Base-by-base conservation (phyloP, 1,140 invertebrate genomes). In the Magallana gigas region DNA sequence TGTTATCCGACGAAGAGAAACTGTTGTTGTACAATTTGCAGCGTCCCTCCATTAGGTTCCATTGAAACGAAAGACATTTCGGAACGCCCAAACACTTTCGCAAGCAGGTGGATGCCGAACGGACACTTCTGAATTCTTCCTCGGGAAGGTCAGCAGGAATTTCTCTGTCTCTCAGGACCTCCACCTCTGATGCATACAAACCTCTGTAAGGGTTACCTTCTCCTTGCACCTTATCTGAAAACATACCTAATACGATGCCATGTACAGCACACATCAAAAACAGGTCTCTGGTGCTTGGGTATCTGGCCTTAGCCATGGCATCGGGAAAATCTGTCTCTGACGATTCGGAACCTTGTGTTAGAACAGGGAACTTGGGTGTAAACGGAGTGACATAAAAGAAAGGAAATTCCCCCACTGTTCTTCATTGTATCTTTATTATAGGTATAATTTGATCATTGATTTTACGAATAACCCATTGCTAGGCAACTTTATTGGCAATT, bases 61-160 rank as follows among this genome's bases (percentile, higher is more conserved):
- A 76, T 36, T 76, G 68, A 12, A 76, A 76, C 1, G 68, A 76
- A 11, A 76, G 68, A 76, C 68, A 76, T 29, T 11, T 76, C 23
- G 23, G 23, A 29, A 29, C 23, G 3, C 23, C 36, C 18, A 76
- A 12, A 36, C 68, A 76, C 18, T 12, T 29, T 12, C 0, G 18
- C 14, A 76, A 76, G 23, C 68, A 76, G 14, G 18, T 29, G 29
- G 68, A 76, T 23, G 23, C 23, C 5, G 68, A 76, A 3, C 8
- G 68, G 8, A 76, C 23, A 76, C 29, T 76, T 11, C 68, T 76
- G 68, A 29, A 23, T 76, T 36, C 68, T 76, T 29, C 68, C 5
- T 48, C 36, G 29, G 29, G 23, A 29, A 76, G 11, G 36, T 12
- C 23, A 36, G 2, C 9, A 23, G 23, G 36, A 36, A 76, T 29